A percentile compares a stretch with the other conserved stretches of the same genome.
phyloP scores from a whole-genome alignment of 2,113 vertebrate genomes.

The Nipponia nippon region DNA sequence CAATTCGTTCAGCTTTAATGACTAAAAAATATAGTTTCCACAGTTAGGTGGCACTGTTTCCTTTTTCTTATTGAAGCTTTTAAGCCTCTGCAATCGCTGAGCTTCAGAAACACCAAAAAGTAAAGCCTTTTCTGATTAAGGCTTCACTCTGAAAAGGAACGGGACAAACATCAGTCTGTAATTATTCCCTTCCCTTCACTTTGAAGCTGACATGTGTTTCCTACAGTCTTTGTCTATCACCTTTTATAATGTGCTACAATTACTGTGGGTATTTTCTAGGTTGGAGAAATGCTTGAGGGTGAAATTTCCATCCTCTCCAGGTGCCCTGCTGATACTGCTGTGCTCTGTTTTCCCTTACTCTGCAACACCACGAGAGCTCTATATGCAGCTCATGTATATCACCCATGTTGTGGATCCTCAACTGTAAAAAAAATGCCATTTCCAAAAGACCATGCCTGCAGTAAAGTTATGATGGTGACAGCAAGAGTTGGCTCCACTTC shows the following conservation, averaged over 20 bases:
- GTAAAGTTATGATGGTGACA: background rate
- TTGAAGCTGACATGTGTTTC: background rate
- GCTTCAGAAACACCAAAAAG: background rate
- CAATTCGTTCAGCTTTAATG: background rate
- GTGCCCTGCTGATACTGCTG: background rate
- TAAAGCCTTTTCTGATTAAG: background rate
- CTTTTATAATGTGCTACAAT: background rate
- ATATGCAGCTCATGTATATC: background rate
- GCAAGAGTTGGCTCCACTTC: background rate
- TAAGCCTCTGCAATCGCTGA: background rate
- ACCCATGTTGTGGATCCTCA: background rate
- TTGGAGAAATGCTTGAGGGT: background rate
- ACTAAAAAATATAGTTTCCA: background rate
- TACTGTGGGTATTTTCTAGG: background rate
- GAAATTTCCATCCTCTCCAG: background rate
- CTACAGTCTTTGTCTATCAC: background rate
- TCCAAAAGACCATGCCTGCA: background rate
- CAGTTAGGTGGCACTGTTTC: constrained; percentile 75
- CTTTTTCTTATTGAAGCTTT: constrained; percentile 45
- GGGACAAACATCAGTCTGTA: background rate
- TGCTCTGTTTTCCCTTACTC: background rate
- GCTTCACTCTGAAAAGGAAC: background rate
- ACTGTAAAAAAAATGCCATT: background rate
- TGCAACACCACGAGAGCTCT: background rate
- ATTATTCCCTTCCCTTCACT: constrained; percentile 2